phyloP scores from a whole-genome alignment of 1,140 invertebrate genomes.

The Anthonomus grandis region DNA sequence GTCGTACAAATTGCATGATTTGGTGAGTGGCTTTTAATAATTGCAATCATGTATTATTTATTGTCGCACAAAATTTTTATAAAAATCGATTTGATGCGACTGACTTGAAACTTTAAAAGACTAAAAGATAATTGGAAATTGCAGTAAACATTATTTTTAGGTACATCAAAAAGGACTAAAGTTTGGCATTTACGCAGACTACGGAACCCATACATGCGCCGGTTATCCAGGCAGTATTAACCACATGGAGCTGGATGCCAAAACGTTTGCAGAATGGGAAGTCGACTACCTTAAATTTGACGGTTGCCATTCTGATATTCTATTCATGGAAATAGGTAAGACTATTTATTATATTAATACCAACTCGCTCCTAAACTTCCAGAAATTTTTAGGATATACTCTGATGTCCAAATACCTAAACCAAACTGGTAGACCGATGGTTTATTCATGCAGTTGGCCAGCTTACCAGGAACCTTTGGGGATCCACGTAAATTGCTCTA shows the following conservation, averaged over 20 bases:
- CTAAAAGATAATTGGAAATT: background rate
- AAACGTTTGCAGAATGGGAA: slow-evolving; percentile 84
- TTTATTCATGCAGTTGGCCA: slow-evolving; percentile 89
- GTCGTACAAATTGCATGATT: too few relatives aligned
- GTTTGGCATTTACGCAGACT: slow-evolving; percentile 87
- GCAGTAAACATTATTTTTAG: slow-evolving; percentile 49
- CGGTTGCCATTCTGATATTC: slow-evolving; percentile 72
- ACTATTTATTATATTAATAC: background rate
- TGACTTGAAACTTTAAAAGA: background rate
- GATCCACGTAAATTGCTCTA: slow-evolving; percentile 41
- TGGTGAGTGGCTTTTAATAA: too few relatives aligned
- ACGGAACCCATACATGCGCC: slow-evolving; percentile 76
- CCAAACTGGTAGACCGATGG: slow-evolving; percentile 74
- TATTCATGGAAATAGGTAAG: slow-evolving; percentile 55
- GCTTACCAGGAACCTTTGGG: slow-evolving; percentile 62
- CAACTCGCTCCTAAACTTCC: background rate
- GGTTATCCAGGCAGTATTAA: slow-evolving; percentile 81
- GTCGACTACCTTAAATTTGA: slow-evolving; percentile 90
- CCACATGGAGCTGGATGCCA: slow-evolving; percentile 71
- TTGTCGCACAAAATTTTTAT: too few relatives aligned
- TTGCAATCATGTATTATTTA: too few relatives aligned
- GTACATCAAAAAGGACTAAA: slow-evolving; percentile 76
- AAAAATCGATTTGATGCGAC: background rate
- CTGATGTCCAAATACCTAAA: slow-evolving; percentile 58
- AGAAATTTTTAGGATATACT: slow-evolving; percentile 34